A percentile compares a stretch with the other conserved stretches of the same genome.
phyloP scores from a whole-genome alignment of 1,140 invertebrate species.

The Ceratina calcarata region DNA sequence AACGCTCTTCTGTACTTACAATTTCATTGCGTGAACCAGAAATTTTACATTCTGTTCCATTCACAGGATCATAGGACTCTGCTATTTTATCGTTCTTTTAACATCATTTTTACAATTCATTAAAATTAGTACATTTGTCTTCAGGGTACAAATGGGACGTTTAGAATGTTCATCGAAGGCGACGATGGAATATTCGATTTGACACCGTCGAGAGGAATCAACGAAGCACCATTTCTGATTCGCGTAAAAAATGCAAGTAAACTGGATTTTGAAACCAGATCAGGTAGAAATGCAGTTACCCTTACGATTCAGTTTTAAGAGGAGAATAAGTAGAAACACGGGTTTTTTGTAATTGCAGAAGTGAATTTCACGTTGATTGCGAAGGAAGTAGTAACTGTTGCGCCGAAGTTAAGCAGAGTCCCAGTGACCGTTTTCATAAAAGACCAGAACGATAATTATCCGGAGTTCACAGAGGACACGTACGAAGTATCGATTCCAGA shows the following conservation, averaged over 20 bases:
- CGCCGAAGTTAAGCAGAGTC: constrained; percentile 89
- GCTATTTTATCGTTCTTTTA: too few relatives aligned
- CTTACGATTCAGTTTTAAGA: neutral
- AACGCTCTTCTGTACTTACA: too few relatives aligned
- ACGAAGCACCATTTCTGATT: constrained; percentile 95
- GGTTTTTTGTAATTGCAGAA: constrained; percentile 78
- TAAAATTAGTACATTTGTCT: constrained; percentile 53
- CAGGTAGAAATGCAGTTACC: constrained; percentile 71
- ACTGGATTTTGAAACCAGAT: constrained; percentile 92
- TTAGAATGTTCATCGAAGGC: constrained; percentile 90
- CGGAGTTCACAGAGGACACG: constrained; percentile 89
- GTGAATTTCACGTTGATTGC: constrained; percentile 93
- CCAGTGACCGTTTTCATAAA: constrained; percentile 91
- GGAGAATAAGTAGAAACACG: too few relatives aligned
- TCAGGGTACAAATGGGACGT: constrained; percentile 95
- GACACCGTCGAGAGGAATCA: constrained; percentile 92
- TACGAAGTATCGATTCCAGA: constrained; percentile 91
- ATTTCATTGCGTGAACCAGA: too few relatives aligned
- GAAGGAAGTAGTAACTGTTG: constrained; percentile 87
- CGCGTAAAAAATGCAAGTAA: constrained; percentile 91
- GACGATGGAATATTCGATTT: constrained; percentile 93
- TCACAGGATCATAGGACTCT: too few relatives aligned
- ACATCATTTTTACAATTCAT: too few relatives aligned
- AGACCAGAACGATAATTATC: constrained; percentile 97
- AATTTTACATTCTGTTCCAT: too few relatives aligned